These are phyloP conservation scores for Buathra laborator DNA, from an alignment of 2,888 invertebrate species.

Conservation along the genomic window DNA sequence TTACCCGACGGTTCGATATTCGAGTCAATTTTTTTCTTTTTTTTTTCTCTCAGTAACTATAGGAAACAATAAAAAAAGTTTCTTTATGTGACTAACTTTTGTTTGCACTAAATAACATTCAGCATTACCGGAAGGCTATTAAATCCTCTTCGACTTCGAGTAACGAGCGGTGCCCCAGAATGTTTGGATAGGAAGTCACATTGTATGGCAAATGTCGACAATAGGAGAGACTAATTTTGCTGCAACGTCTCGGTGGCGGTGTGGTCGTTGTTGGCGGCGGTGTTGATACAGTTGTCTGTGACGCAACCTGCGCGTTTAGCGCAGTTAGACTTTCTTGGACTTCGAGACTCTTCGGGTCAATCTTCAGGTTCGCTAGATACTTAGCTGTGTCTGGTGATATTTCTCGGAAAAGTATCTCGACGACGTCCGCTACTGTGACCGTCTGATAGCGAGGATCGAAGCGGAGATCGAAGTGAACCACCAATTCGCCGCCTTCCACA, in stretches of 20 bases:
- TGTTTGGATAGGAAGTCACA: constrained; percentile 93
- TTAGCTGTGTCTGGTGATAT: constrained; percentile 87
- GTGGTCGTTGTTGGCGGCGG: constrained; percentile 86
- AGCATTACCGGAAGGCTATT: constrained; percentile 89
- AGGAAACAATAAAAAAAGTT: no score
- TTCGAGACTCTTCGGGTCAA: constrained; percentile 89
- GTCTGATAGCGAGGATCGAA: constrained; percentile 91
- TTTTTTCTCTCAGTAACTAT: no score
- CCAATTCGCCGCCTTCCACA: constrained; percentile 89
- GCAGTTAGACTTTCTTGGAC: constrained; percentile 87
- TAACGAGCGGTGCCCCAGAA: constrained; percentile 89
- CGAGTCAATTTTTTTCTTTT: no score
- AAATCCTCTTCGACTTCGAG: constrained; percentile 91
- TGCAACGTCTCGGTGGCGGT: constrained; percentile 89
- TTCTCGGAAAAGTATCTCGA: constrained; percentile 89
- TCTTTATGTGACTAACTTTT: not conserved
- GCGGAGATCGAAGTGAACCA: constrained; percentile 94
- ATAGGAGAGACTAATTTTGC: constrained; percentile 89
- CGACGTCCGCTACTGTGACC: constrained; percentile 89
- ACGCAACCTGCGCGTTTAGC: constrained; percentile 82
- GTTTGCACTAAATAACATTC: not conserved
- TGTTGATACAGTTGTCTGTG: constrained; percentile 80
- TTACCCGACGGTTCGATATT: no score
- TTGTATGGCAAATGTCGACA: constrained; percentile 92
- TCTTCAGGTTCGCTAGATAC: constrained; percentile 89